Evolutionary conservation across 2,888 invertebrate species (phyloP), one percentile per base, ranked within the genome.

Genomic region (Cactoblastis cactorum): DNA sequence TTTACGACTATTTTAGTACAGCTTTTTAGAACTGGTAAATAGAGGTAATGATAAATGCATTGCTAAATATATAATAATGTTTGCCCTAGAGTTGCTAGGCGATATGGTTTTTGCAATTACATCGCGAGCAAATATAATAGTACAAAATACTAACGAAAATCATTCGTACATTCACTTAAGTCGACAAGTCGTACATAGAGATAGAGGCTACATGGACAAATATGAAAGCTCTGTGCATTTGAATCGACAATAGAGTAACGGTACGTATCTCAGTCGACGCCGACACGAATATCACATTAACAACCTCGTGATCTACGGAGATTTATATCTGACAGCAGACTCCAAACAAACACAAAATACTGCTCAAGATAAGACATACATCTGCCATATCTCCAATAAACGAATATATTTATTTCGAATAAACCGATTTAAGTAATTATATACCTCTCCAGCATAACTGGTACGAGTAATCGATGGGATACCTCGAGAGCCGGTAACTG

Each of bases 201-300:
- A 71, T 69, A 75, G 72, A 74, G 77, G 75, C 69, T 72, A 65
- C 67, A 71, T 71, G 69, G 75, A 81, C 83, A 83, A 86, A 86
- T 86, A 83, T 84, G 81, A 84, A 81, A 83, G 83, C 77, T 68
- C 67, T 55, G 71, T 69, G 70, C 74, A 77, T 80, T 84, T 76
- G 78, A 83, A 83, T 82, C 80, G 79, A 86, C 88, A 87, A 88
- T 85, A 73, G 83, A 65, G 68, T 88, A 89, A 85, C 88, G 83
- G 88, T 81, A 75, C 69, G 60, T 59, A 75, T 74, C 74, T 72
- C 67, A 77, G 79, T 69, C 77, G 74, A 79, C 80, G 82, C 76
- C 82, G 85, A 86, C 87, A 86, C 85, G 84, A 87, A 84, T 85
- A 83, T 83, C 80, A 83, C 86, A 86, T 85, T 87, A 87, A 83